Base-by-base conservation (phyloP, 2,888 invertebrate genomes). In the Coecobrya sp. region DNA sequence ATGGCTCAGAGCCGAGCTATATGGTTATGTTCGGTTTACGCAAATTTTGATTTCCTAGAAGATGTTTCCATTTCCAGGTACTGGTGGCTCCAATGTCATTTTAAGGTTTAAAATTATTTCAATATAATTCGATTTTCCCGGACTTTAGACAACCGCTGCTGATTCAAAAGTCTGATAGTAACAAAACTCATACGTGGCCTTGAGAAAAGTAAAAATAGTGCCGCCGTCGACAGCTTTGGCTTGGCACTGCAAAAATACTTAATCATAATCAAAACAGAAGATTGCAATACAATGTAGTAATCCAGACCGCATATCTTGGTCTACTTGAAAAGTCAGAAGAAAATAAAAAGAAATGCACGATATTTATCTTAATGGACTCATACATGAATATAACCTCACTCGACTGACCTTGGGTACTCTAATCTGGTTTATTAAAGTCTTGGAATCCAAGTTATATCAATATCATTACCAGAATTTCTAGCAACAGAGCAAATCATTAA, bases 381-480 rank as follows among this genome's bases (percentile, higher is more conserved):
- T 36, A 49, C 13, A 68, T 30, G 27, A 68, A 73, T 73, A 42
- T 42, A n/a, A n/a, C n/a, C n/a, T 36, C 3, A 19, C 42, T 42
- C 70, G 70, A 42, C 70, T 73, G 70, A 73, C 70, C 70, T 73
- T 73, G 70, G 70, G n/a, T 42, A 73, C 70, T n/a, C 42, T 36
- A 73, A 73, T 73, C 70, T 73, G 10, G 4, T 42, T 73, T 73
- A 36, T 42, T 73, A 42, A 30, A n/a, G 70, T 68, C 13, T 27
- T 68, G 30, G 30, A 68, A 16, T 1, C 13, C 7, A 55, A 11
- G 11, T 7, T 49, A 49, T 13, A 49, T 10, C 11, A 49, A 49
- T n/a, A n/a, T 49, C 49, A 10, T 49, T 49, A 49, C 11, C 11
- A 49, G 1, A 49, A 49, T 49, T 49, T 49, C 11, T 11, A 62